These are phyloP conservation scores for Acleris emargana DNA, from an alignment of 2,888 invertebrate genomes.

Conservation along the genomic window DNA sequence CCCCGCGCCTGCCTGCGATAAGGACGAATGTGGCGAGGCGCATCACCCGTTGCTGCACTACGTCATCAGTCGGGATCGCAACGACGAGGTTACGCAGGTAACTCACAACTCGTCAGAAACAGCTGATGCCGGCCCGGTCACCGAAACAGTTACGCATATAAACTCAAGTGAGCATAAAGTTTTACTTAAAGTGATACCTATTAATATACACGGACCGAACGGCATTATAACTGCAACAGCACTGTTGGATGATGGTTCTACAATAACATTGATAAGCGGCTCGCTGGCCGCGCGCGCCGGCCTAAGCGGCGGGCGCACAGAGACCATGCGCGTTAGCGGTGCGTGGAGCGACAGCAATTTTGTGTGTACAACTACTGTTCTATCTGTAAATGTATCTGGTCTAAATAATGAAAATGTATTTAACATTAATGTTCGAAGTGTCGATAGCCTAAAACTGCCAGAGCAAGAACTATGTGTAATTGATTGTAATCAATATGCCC, in stretches of 20 bases:
- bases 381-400: conserved; percentile 5
- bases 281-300: conserved; percentile 10
- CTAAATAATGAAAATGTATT: not conserved
- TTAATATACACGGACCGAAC: conserved; percentile 36
- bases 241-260: conserved; percentile 38
- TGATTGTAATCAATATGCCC: conserved; percentile 1
- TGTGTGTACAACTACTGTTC: not conserved
- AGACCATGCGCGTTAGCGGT: conserved; percentile 8
- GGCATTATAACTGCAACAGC: conserved; percentile 31
- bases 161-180: conserved; percentile 9
- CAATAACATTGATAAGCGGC: conserved; percentile 32
- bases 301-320: not conserved
- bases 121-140: conserved; percentile 3
- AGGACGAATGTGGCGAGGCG: too few relatives aligned
- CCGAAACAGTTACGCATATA: conserved; percentile 5
- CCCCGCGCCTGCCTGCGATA: too few relatives aligned
- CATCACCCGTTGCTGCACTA: too few relatives aligned
- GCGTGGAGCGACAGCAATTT: conserved; percentile 5
- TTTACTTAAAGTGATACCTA: conserved; percentile 38
- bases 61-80: too few relatives aligned
- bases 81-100: too few relatives aligned
- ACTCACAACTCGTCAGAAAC: conserved; percentile 19
- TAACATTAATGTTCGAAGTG: not conserved
- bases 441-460: conserved; percentile 5
- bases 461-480: not conserved